These are phyloP conservation scores for Cirrhinus molitorella DNA, from an alignment of 2,797 vertebrate genomes.

Conservation along the genomic window DNA sequence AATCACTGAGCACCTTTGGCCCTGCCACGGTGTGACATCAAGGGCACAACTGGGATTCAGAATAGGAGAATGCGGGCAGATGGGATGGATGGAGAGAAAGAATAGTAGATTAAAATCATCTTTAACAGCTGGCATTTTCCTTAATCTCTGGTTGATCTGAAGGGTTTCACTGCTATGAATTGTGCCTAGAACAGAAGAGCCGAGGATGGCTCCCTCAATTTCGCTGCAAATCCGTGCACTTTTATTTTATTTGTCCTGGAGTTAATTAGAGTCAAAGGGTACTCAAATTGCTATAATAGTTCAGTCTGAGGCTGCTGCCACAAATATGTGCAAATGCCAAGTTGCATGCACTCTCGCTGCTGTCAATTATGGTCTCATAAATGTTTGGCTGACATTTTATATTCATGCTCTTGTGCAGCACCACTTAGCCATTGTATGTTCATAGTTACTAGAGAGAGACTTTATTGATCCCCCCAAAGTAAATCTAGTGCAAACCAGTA, in stretches of 20 bases:
- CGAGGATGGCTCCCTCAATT: slow-evolving; percentile 26
- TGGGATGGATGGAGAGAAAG: neutral
- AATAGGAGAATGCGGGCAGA: slow-evolving; percentile 6
- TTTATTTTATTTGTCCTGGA: slow-evolving; percentile 23
- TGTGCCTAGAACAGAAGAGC: neutral
- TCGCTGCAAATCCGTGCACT: slow-evolving; percentile 27
- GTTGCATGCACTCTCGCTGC: slow-evolving; percentile 30
- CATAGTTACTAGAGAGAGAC: slow-evolving; percentile 9
- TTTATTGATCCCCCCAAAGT: slow-evolving; percentile 9
- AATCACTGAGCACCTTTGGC: slow-evolving; percentile 56
- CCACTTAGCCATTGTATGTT: slow-evolving; percentile 17
- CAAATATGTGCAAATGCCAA: slow-evolving; percentile 44
- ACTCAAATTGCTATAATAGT: slow-evolving; percentile 36
- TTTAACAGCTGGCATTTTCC: slow-evolving; percentile 32
- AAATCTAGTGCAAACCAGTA: slow-evolving; percentile 12
- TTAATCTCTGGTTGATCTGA: slow-evolving; percentile 13
- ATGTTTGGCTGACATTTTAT: slow-evolving; percentile 52
- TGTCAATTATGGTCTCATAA: slow-evolving; percentile 42
- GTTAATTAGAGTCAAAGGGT: slow-evolving; percentile 38
- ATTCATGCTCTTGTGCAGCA: slow-evolving; percentile 13
- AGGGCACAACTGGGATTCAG: slow-evolving; percentile 15
- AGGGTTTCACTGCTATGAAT: slow-evolving; percentile 9
- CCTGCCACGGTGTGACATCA: slow-evolving; percentile 35
- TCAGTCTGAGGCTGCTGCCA: slow-evolving; percentile 18
- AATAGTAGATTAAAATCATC: slow-evolving; percentile 21